Conservation (phyloP, 2,888 invertebrate genomes). For the Parnassius mnemosyne region DNA sequence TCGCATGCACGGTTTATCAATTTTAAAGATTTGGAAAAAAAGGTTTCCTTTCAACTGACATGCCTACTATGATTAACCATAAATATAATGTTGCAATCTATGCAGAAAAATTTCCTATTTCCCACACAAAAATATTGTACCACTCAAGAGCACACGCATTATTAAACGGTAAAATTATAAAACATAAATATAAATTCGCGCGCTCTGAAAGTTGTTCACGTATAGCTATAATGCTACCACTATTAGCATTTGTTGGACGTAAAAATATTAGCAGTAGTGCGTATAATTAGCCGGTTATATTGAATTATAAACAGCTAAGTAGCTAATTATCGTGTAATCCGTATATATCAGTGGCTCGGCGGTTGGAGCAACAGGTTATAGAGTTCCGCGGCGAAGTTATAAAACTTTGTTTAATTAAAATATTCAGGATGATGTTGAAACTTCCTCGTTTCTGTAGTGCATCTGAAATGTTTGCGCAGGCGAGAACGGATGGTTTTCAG, state of each 20-base stretch:
- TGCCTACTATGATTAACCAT: too few relatives aligned
- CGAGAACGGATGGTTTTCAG: too few relatives aligned
- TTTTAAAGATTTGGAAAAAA: too few relatives aligned
- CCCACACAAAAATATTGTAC: too few relatives aligned
- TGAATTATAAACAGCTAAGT: constrained; percentile 16
- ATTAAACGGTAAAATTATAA: background rate
- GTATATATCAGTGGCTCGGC: constrained; percentile 1
- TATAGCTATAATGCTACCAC: background rate
- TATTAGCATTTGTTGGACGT: constrained; percentile 17
- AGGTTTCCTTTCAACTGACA: too few relatives aligned
- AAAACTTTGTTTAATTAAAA: too few relatives aligned
- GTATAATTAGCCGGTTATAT: constrained; percentile 18
- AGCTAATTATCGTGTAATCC: constrained; percentile 19
- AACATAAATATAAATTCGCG: constrained; percentile 1
- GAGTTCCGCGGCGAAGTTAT: constrained; percentile 26
- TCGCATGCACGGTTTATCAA: too few relatives aligned
- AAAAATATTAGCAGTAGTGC: constrained; percentile 15
- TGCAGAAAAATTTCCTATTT: too few relatives aligned
- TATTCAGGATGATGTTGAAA: too few relatives aligned
- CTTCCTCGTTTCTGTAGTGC: too few relatives aligned
- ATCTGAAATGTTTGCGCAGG: too few relatives aligned
- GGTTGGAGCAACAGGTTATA: constrained; percentile 34
- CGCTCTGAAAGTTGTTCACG: background rate
- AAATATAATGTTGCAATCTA: too few relatives aligned
- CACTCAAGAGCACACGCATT: background rate